Conservation (phyloP, 2,113 vertebrate species). For the Chaetorhynchus papuensis region DNA sequence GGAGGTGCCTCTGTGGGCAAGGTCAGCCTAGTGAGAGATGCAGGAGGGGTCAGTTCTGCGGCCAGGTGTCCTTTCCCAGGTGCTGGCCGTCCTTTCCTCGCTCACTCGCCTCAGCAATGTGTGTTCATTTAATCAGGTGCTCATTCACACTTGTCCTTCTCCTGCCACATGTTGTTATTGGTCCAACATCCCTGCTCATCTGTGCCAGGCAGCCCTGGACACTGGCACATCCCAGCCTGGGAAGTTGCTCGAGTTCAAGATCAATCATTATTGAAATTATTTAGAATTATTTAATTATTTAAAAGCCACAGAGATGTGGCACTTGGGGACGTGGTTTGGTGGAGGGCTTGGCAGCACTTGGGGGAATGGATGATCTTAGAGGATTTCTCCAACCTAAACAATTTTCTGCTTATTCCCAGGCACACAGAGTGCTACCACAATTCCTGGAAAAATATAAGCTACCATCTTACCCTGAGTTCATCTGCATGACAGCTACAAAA, state of each 20-base stretch:
- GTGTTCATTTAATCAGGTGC: background rate
- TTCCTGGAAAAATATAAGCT: background rate
- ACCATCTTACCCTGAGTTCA: background rate
- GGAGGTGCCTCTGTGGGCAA: background rate
- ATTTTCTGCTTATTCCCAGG: background rate
- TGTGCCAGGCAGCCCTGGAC: background rate
- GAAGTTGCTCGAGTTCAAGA: background rate
- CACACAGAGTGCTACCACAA: background rate
- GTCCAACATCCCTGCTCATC: fast-evolving
- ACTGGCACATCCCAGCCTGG: background rate
- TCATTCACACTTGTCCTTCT: background rate
- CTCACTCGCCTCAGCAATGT: background rate
- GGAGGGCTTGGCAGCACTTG: background rate
- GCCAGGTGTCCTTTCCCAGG: background rate
- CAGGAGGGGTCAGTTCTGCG: background rate
- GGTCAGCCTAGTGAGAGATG: fast-evolving
- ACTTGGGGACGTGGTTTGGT: background rate
- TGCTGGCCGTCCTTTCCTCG: background rate
- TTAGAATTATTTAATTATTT: background rate
- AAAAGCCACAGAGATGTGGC: background rate
- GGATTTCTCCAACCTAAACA: background rate
- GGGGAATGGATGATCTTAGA: background rate
- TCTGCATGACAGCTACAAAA: background rate
- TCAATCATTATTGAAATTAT: background rate
- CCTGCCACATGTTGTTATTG: background rate